Conservation (phyloP, 92 coral and sea anemone genomes). For the Phenganax marumi region DNA sequence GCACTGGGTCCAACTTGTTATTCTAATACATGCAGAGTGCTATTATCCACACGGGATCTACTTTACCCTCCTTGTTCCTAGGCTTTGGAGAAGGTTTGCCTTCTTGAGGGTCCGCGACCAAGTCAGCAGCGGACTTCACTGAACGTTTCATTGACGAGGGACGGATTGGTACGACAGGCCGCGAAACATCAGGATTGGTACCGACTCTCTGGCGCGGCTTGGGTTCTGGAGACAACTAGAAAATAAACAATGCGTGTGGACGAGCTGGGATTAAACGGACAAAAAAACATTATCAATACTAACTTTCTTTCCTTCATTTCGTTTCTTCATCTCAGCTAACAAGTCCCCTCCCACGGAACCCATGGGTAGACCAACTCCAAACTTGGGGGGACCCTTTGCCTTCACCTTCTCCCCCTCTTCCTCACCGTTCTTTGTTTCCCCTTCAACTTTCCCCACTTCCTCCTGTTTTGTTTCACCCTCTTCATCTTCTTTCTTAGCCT, state of each 20-base stretch:
- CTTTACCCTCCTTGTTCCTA: slow-evolving; percentile 59
- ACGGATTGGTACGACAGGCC: slow-evolving; percentile 22
- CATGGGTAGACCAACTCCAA: slow-evolving; percentile 85
- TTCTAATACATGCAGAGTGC: background rate
- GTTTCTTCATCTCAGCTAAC: slow-evolving; percentile 92
- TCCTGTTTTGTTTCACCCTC: slow-evolving; percentile 18
- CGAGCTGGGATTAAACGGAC: background rate
- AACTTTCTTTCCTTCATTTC: slow-evolving; percentile 76
- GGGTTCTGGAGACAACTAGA: slow-evolving; percentile 18
- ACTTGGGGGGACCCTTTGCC: slow-evolving; percentile 84
- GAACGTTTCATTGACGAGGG: slow-evolving; percentile 29
- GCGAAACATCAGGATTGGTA: slow-evolving; percentile 25
- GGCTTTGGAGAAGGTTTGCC: slow-evolving; percentile 77
- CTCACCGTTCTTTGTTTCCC: slow-evolving; percentile 30
- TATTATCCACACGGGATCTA: background rate
- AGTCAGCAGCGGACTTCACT: slow-evolving; percentile 28
- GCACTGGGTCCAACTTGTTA: background rate
- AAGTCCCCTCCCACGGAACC: slow-evolving; percentile 88
- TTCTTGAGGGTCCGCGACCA: slow-evolving; percentile 38
- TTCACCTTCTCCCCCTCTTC: background rate
- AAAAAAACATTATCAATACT: background rate
- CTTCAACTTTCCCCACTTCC: slow-evolving; percentile 38
- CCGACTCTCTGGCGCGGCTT: slow-evolving; percentile 29
- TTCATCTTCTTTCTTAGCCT: slow-evolving; percentile 25
- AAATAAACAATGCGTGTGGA: background rate